Conservation (phyloP, 30 jellyfish, hydroid and myxozoan genomes). For the Sanderia malayensis region DNA sequence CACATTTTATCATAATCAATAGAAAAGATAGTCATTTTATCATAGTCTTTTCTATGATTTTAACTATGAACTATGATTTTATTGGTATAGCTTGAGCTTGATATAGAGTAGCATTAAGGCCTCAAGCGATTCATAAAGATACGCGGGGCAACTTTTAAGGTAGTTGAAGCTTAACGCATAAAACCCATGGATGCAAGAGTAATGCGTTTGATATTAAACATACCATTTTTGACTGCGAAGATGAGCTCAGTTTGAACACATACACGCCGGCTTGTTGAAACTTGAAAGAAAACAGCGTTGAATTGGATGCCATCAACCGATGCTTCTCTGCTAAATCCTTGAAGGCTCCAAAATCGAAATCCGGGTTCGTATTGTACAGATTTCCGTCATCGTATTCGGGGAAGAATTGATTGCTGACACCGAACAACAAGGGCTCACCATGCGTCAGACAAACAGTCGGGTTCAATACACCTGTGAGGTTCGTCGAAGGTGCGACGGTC, state of each 20-base stretch:
- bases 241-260: constrained; percentile 79
- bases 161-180: background rate
- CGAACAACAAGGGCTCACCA: constrained; percentile 78
- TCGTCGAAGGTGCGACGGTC: constrained; percentile 57
- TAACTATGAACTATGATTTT: too few species aligned
- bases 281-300: constrained; percentile 76
- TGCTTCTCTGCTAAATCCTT: constrained; percentile 81
- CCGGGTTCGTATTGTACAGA: constrained; percentile 86
- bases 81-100: too few species aligned
- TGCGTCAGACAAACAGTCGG: constrained; percentile 79
- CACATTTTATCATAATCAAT: too few species aligned
- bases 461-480: constrained; percentile 69
- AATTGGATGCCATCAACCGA: constrained; percentile 62
- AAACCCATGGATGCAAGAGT: background rate
- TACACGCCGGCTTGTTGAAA: constrained; percentile 85
- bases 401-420: constrained; percentile 73
- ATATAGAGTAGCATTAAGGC: too few species aligned
- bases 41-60: too few species aligned
- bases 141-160: too few species aligned
- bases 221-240: constrained; percentile 69
- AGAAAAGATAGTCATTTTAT: too few species aligned
- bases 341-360: constrained; percentile 90
- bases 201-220: background rate
- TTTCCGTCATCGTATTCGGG: constrained; percentile 87
- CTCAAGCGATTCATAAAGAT: too few species aligned